Base-by-base conservation (phyloP, 1,140 invertebrate genomes). In the Rhyacophila brunnea region DNA sequence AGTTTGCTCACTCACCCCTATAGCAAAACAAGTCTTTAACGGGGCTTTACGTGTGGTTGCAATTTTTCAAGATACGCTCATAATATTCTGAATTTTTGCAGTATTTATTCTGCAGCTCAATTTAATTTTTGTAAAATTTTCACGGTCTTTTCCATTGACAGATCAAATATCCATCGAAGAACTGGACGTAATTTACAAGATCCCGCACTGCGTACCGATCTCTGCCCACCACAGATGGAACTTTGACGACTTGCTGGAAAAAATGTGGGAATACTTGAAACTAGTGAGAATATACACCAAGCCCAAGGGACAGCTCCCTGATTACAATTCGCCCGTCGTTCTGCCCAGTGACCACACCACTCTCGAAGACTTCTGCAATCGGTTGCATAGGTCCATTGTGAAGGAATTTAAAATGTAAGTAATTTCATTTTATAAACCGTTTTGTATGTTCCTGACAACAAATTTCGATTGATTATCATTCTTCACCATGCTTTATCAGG, bases 211-310 rank as follows among this genome's bases (percentile, higher is more conserved):
- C 73, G 96, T 99, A 10, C 98, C 98, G 0, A 98, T 99, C 63
- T 99, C 96, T 51, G 98, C 98, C 50, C 97, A 99, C 83, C 96
- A 99, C 74, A 94, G 93, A 71, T 99, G 98, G 98, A 99, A 99
- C 74, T 99, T 99, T 78, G 98, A 99, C 78, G 97, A 99, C 77
- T 78, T 99, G 45, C 75, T 99, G 11, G 96, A 99, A 74, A 97
- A 95, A 75, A 98, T 99, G 90, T 99, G 98, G 98, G 89, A 96
- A 62, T 99, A 99, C 73, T 78, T 99, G 11, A 90, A 91, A 72
- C 82, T 99, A 6, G 88, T 97, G 40, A 83, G 98, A 80, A 97
- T 99, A 89, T 96, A 84, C 83, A 99, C 97, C 0, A 99, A 99
- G 79, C 98, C 98, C 0, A 99, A 99, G 80, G 98, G 98, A 42